Base-by-base conservation (phyloP, 2,888 invertebrate genomes). In the Hanleya hanleyi region DNA sequence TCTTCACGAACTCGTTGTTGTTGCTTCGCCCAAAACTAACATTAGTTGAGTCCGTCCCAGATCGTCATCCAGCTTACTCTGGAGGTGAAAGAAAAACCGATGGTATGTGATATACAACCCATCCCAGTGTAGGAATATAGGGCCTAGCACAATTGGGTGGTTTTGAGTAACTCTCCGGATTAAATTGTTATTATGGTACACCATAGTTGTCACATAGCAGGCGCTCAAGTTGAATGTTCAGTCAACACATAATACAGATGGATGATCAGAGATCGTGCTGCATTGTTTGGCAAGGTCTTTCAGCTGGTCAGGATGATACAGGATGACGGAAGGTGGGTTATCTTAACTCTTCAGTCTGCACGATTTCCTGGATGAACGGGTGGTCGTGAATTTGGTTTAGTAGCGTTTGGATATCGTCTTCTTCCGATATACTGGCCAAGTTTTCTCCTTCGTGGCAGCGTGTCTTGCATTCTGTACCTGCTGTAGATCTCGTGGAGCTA, bases 211-310 rank as follows among this genome's bases (percentile, higher is more conserved):
- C 7, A 74, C 70, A 49, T 36, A 72, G 18, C 66, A 64, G 29
- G 15, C 32, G 9, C 74, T 68, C n/a, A 72, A 37, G 47, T 72
- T 77, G 37, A 77, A 72, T 18, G 72, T 77, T 37, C 68, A 51
- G 33, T 77, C 72, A 1, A 77, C 57, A 12, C 72, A 71, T 32
- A 68, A 57, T 0, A 74, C 68, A 47, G 68, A 72, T 26, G 12
- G 12, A 57, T 57, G 12, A 29, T 9, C 12, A 57, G 26, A 9
- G 22, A 12, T 29, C 12, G 47, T 41, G 12, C 12, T n/a, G n/a
- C 47, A 41, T 15, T 15, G n/a, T 9, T 22, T 57, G 7, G 9
- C 22, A 9, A 29, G 9, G 22, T 57, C 57, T 9, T 29, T 9
- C n/a, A 57, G n/a, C 57, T 57, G 57, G 7, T 57, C 57, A 29